A percentile compares a stretch with the other conserved stretches of the same genome.
phyloP scores from a whole-genome alignment of 1,140 invertebrate species.

The Brachionus paranguensis region DNA sequence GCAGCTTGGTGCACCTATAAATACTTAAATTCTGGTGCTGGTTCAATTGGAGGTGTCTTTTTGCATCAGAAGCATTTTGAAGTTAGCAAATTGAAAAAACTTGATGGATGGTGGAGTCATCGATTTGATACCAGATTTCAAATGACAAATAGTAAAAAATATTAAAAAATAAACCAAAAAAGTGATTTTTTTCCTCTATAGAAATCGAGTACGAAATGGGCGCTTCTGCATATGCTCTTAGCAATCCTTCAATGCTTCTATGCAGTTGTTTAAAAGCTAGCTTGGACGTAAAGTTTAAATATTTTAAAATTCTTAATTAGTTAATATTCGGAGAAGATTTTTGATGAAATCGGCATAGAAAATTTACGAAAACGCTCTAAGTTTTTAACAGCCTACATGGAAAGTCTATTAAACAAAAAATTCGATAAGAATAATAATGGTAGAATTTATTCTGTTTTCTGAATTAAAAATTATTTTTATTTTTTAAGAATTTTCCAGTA shows the following conservation, averaged over 20 bases:
- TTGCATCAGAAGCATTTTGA: conserved; percentile 47
- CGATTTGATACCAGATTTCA: conserved; percentile 53
- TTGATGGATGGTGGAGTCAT: conserved; percentile 59
- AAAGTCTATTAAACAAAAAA: conserved; percentile 52
- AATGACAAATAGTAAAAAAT: conserved; percentile 57
- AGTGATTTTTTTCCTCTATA: conserved; percentile 38
- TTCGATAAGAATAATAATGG: conserved; percentile 2
- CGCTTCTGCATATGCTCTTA: conserved; percentile 58
- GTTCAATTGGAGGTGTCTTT: conserved; percentile 51
- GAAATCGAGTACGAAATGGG: conserved; percentile 56
- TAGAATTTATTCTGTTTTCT: background rate
- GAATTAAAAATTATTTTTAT: background rate
- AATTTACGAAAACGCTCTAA: conserved; percentile 57
- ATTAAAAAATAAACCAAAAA: background rate
- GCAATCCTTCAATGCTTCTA: conserved; percentile 60
- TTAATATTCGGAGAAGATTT: conserved; percentile 54
- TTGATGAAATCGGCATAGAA: conserved; percentile 57
- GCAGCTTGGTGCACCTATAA: conserved; percentile 66
- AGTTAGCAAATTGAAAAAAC: conserved; percentile 46
- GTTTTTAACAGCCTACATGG: conserved; percentile 61
- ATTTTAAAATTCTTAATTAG: background rate
- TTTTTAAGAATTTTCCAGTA: conserved; percentile 35
- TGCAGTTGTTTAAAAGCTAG: conserved; percentile 57
- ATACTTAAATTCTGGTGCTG: conserved; percentile 62
- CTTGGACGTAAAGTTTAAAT: conserved; percentile 52